Base-by-base conservation (phyloP, 2,888 invertebrate species). In the Silvanus unidentatus region DNA sequence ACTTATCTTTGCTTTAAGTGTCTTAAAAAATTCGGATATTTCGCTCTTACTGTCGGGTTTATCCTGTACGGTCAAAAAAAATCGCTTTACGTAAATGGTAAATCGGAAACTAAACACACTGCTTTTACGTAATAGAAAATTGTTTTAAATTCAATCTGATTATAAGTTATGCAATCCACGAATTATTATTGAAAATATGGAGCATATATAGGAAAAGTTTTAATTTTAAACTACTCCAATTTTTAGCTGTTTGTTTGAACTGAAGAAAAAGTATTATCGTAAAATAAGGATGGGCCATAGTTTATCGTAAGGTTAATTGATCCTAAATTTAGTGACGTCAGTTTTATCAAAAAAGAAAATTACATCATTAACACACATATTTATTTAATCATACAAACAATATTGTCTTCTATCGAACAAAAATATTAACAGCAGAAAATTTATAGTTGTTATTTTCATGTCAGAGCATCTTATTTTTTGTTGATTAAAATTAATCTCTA, bases 271-370 rank as follows among this genome's bases (percentile, higher is more conserved):
- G n/a, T 11, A 6, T 37, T 37, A 15, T 37, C 16, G 3, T 8
- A 22, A 22, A 22, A 22, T 22, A 22, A 22, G 22, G 22, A 22
- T 3, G 22, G 22, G 22, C 22, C 9, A 37, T 4, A 37, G 37
- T 37, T 37, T 37, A 37, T 37, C 37, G 15, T 37, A 37, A 37
- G 14, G 37, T 37, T 37, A 37, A 37, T 37, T 37, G n/a, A 15
- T 37, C 15, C 8, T 32, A 16, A 16, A 37, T n/a, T 4, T 37
- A 9, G 15, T 37, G 37, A 37, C 37, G 37, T 37, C 37, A 37
- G 12, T 13, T 37, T 37, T 6, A 37, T 37, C 37, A 6, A 9
- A 32, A 37, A 37, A 11, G 37, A 37, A 37, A 37, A 37, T 37
- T 37, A 37, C 37, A 37, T 37, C 37, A 37, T 37, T 37, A 37